Base-by-base conservation (phyloP, 2,888 invertebrate genomes). In the Sinhomidia bicolor region DNA sequence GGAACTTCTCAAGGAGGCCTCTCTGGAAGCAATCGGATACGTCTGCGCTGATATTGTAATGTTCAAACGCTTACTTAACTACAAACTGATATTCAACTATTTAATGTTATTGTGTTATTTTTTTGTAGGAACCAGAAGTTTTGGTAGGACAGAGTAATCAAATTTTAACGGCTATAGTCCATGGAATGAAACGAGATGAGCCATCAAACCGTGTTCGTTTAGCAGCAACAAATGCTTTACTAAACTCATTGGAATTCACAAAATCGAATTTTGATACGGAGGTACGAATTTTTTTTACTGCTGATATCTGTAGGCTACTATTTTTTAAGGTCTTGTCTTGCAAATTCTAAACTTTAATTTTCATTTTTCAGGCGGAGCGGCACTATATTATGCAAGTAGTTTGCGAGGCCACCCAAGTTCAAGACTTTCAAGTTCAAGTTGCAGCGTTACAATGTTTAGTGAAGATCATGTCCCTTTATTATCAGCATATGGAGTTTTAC, bases 361-460 rank as follows among this genome's bases (percentile, higher is more conserved):
- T 12, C 1, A 32, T 80, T 62, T 84, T 57, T 29, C 47, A 96
- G 95, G 96, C 96, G 87, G 99, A 99, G 94, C 95, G 99, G 91
- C 98, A 99, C 94, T 99, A 98, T 93, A 99, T 99, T 85, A 99
- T 99, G 99, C 99, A 99, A 95, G 98, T 99, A 81, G 99, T 99
- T 7, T 99, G 99, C 94, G 99, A 99, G 94, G 98, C 99, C 2
- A 99, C 99, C 0, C 99, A 99, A 94, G 98, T 97, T 6, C 94
- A 95, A 79, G 98, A 99, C 93, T 96, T 97, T 88, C 96, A 97
- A 94, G 98, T 99, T 74, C 96, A 97, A 94, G 99, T 99, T 17
- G 98, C 99, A 10, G 99, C 99, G 1, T 95, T 99, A 84, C 99
- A 99, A 94, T 99, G 99, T 94, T 95, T 99, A 93, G 99, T 98